Conservation (phyloP, 35 echinoderm and acorn worm species). For the Lytechinus pictus region DNA sequence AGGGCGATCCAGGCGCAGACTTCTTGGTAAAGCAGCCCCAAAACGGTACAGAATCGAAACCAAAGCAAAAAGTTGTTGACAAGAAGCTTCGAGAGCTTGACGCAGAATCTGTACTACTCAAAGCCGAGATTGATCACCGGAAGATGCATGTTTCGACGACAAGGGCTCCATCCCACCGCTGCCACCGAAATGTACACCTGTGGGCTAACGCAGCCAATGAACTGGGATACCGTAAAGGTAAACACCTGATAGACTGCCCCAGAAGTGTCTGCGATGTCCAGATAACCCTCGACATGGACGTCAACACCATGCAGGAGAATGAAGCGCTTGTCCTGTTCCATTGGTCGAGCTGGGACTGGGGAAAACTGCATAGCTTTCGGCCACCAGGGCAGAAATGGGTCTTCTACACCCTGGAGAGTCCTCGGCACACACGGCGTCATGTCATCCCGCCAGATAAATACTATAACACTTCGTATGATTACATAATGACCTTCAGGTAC, state of each 20-base stretch:
- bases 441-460: constrained; percentile 44
- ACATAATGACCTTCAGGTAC: constrained; percentile 65
- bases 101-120: background rate
- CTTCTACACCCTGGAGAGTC: constrained; percentile 84
- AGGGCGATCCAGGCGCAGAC: background rate
- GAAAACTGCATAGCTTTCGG: constrained; percentile 40
- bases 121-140: background rate
- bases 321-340: constrained; percentile 70
- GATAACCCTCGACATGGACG: background rate
- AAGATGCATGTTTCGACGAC: background rate
- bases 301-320: constrained; percentile 53
- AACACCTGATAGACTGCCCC: background rate
- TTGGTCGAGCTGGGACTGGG: constrained; percentile 64
- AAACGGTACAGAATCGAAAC: background rate
- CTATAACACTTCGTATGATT: constrained; percentile 50
- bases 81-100: background rate
- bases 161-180: background rate
- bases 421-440: constrained; percentile 64
- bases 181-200: background rate
- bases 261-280: background rate
- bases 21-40: background rate
- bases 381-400: constrained; percentile 68
- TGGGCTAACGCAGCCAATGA: background rate
- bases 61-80: background rate
- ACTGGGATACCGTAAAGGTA: background rate